Base-by-base conservation (phyloP, 2,888 invertebrate genomes). In the Nysson spinosus region DNA sequence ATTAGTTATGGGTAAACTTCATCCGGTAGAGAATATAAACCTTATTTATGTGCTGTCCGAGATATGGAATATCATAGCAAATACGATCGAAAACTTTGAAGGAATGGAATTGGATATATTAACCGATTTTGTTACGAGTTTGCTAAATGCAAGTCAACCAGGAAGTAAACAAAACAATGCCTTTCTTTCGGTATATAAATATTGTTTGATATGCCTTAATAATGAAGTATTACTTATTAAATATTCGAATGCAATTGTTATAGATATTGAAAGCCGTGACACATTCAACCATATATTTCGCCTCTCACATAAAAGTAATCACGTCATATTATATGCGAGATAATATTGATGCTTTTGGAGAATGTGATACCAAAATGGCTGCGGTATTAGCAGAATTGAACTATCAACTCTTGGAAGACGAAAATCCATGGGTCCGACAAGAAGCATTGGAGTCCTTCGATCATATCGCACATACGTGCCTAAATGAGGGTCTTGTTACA, bases 371-470 rank as follows among this genome's bases (percentile, higher is more conserved):
- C 0, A 49, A 37, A 26, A 50, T 66, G 0, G 55, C 57, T 0
- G 34, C 35, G 1, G 39, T 55, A 1, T 54, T 85, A 6, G 75
- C 77, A 0, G 75, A 79, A 34, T 40, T 86, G 2, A 81, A 82
- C 20, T 76, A 77, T 46, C 62, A 47, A 3, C 52, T 86, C 9
- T 20, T 86, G 2, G 75, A 77, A 32, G 83, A 84, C 22, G 62
- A 72, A 0, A 71, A 79, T 49, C 73, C 79, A 0, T 79, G 76
- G 70, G 76, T 85, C 0, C 71, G 66, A 7, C 85, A 86, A 42
- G 83, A 85, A 40, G 82, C 81, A 0, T 66, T 86, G 4, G 85
- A 86, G 26, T 78, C 79, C 9, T 86, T 86, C 44, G 79, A 83
- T 28, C 24, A 76, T 2, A 64, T 83, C 3, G 79, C 82, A 3